Evolutionary conservation across 2,113 vertebrate genomes (phyloP), one percentile per base, ranked within the genome.

Genomic region (Gopherus flavomarginatus): DNA sequence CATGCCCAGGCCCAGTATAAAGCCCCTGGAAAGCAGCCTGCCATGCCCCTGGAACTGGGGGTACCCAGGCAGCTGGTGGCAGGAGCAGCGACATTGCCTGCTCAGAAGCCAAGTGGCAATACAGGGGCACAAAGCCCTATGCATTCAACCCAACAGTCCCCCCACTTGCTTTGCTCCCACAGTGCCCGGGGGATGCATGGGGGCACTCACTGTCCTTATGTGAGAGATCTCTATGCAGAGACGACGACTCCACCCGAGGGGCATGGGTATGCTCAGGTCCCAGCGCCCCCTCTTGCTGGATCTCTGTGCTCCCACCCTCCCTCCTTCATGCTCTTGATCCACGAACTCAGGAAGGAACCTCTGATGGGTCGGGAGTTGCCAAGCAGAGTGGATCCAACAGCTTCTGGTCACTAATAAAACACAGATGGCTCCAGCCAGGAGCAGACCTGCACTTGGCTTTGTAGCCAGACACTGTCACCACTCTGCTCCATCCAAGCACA

Each of bases 171-270:
- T 38, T 52, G 38, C 78, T 86, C n/a, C 54, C 0, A 77, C 83
- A 59, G 89, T 65, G 83, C 83, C 89, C 75, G 44, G 69, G 38
- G 1, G 10, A 10, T 47, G 47, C 47, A 8, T 47, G 47, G 47
- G 62, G 5, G 50, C 69, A 89, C 85, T 44, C 95, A 95, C 90
- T 97, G 96, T 83, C 89, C 83, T 97, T 92, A 95, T 93, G 95
- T 31, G 90, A 1, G 2, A 94, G 83, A 10, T 69, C 65, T n/a
- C 16, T n/a, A 35, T 38, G 35, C 8, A n/a, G 35, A 3, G 54
- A 89, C 26, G 0, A 81, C 84, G 87, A 79, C 86, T 65, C 53
- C 0, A 0, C 75, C 14, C 0, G 1, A 0, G 86, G 56, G 72
- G 84, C 0, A 4, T 44, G 92, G 92, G 81, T 81, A 88, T 1